Evolutionary conservation across 2,113 vertebrate species (phyloP), one percentile per base, ranked within the genome.

Genomic region (Spea multiplicata): DNA sequence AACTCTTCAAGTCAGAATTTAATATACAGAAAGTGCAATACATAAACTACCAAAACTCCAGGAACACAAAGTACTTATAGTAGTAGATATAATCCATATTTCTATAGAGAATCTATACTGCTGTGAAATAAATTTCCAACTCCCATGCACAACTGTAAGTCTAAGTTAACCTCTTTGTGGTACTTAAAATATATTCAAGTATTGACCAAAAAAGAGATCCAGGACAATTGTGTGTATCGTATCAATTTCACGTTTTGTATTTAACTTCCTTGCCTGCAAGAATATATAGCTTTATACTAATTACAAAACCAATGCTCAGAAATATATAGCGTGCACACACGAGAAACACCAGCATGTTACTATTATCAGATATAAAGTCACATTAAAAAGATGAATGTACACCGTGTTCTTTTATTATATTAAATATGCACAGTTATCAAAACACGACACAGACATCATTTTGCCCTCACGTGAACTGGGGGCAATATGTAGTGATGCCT

Each of bases 231-330:
- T 76, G 66, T 46, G 52, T 49, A 61, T 70, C 14, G 17, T 66
- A 76, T 76, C 75, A 76, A 70, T 77, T 49, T 70, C 30, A 49
- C 44, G 67, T 67, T 70, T 70, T 71, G 66, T 62, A 59, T 66
- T 69, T 44, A 30, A 55, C 67, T 77, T 59, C 75, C 12, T 46
- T 70, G 55, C 68, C 50, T 61, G 55, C 67, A 13, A 52, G 67
- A 77, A 70, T 70, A 62, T 70, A 77, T 77, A 62, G 75, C 75
- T n/a, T n/a, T 70, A 62, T 77, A 55, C 70, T 77, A 77, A 70
- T 77, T 49, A 77, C 55, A 77, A 77, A 77, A 77, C 70, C 75
- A 77, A 77, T 77, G 55, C 66, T n/a, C 66, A 44, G 62, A 77
- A 70, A 71, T 69, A 77, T 66, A 70, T 70, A 49, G 62, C 62